Conservation (phyloP, 2,797 vertebrate genomes). For the Sylvilagus floridanus region DNA sequence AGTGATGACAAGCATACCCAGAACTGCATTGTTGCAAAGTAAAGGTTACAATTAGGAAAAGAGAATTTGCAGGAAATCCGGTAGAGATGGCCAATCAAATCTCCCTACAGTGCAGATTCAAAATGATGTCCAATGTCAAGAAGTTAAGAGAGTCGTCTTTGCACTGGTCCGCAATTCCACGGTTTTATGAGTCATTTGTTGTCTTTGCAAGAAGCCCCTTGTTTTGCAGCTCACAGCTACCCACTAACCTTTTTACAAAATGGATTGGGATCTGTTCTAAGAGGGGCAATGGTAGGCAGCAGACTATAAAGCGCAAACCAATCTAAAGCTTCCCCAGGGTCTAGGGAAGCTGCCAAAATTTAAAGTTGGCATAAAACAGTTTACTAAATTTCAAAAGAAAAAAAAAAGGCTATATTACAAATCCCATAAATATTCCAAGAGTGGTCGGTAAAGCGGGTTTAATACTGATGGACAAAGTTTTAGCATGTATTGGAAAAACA, state of each 20-base stretch:
- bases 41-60: background rate
- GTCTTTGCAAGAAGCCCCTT: constrained; percentile 10
- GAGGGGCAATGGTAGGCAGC: constrained; percentile 61
- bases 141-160: background rate
- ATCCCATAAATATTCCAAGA: constrained; percentile 82
- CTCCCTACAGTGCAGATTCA: background rate
- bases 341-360: constrained; percentile 73
- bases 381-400: constrained; percentile 83
- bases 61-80: background rate
- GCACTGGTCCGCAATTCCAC: background rate
- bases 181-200: background rate
- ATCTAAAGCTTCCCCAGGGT: constrained; percentile 78
- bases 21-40: background rate
- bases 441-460: constrained; percentile 83
- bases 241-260: constrained; percentile 39
- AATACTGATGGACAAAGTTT: constrained; percentile 81
- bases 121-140: background rate
- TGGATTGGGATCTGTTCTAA: constrained; percentile 66
- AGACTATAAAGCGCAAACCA: constrained; percentile 77
- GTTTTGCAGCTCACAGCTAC: constrained; percentile 34
- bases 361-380: constrained; percentile 84
- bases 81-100: background rate
- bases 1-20: background rate
- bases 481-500: constrained; percentile 83
- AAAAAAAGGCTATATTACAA: constrained; percentile 78